Evolutionary conservation across 2,113 vertebrate species (phyloP).

Genomic region (Sphaerodactylus townsendi): DNA sequence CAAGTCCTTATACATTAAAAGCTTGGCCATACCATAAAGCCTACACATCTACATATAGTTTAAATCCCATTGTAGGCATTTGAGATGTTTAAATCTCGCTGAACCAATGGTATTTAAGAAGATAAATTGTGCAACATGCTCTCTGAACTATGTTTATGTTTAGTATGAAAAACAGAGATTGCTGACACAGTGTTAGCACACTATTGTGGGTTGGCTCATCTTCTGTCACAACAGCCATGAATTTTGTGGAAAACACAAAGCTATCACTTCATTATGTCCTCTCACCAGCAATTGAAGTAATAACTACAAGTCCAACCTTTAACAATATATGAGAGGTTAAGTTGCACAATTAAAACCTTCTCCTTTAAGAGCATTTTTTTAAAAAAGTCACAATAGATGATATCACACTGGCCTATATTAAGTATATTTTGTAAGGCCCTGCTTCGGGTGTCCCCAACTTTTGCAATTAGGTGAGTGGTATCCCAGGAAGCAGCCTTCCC

Average conservation of each 20-base stretch:
- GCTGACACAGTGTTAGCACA: too few species aligned
- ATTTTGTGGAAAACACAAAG: background rate
- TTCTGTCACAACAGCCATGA: background rate
- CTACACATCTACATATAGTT: too few species aligned
- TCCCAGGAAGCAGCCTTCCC: too few species aligned
- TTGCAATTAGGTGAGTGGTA: too few species aligned
- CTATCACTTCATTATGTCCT: background rate
- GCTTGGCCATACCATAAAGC: too few species aligned
- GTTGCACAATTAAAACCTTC: background rate
- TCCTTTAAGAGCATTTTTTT: background rate
- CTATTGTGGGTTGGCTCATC: background rate
- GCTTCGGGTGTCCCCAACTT: too few species aligned
- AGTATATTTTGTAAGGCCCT: background rate
- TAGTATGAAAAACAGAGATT: background rate
- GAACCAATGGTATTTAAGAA: background rate
- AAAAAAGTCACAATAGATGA: background rate
- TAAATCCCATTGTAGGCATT: too few species aligned
- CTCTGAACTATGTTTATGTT: background rate
- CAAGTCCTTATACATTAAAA: too few species aligned
- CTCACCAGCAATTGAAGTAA: background rate
- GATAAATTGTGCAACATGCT: background rate
- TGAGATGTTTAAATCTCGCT: background rate
- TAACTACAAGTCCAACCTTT: background rate
- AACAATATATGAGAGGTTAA: background rate
- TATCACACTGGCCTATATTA: background rate